Evolutionary conservation across 2,888 invertebrate species (phyloP), one percentile per base, ranked within the genome.

Genomic region (Arrhopalites spinosus): DNA sequence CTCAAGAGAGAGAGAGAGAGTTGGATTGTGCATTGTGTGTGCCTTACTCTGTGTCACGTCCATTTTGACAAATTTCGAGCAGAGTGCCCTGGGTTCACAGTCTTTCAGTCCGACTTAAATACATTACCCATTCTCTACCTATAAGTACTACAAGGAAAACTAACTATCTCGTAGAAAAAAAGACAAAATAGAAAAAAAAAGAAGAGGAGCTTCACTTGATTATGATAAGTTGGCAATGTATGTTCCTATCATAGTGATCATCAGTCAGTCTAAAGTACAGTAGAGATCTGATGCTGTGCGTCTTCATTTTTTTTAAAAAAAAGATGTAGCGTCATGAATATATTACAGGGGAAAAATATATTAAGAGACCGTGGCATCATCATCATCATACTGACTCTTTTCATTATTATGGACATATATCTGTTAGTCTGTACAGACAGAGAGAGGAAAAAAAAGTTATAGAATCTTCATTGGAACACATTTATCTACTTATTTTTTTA

Each of bases 1-100:
- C 11, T n/a, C n/a, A 69, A 30, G n/a, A 66, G 47, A 61, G 27
- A 43, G 17, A 30, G n/a, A 70, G 15, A 50, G 7, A 43, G 5
- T 72, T 72, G 43, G 71, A 72, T 72, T 45, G 61, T 36, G 71
- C 59, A 72, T 72, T 72, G 71, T 69, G 61, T 64, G 67, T 74
- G 66, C 73, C 73, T 67, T 74, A 66, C 71, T 66, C 71, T 47
- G 56, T 73, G 76, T 76, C 76, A 76, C 73, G 73, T 76, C 73
- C 73, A 76, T 73, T 76, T 76, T 77, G 77, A 77, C 77, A 77
- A 77, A 77, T 77, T 77, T 77, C 74, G 71, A 70, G 69, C 77
- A 56, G 70, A 67, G 73, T 70, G 77, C 71, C 71, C 56, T 71
- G 53, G 66, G 63, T 67, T 67, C 47, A 68, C 3, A 5, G 7